Percentiles rank a stretch among this genome's conserved stretches.
Evolutionary conservation across 2,888 invertebrate species (phyloP).

Genomic region (Orthosia incerta): DNA sequence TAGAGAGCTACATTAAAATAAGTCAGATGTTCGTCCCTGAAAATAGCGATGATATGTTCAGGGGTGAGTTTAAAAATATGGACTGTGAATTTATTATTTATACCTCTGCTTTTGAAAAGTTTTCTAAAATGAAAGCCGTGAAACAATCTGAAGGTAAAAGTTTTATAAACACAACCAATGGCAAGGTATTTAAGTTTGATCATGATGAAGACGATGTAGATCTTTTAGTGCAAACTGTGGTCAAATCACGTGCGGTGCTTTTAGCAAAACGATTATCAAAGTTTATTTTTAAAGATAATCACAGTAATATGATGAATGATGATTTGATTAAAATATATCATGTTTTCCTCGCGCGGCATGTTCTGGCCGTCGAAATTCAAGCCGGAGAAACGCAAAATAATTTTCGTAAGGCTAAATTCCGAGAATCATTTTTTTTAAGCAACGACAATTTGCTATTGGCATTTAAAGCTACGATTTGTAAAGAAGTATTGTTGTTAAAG

Average conservation of each 20-base stretch:
- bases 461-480: slow-evolving; percentile 36
- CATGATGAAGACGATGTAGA: slow-evolving; percentile 53
- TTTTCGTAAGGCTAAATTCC: slow-evolving; percentile 33
- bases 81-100: slow-evolving; percentile 59
- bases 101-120: slow-evolving; percentile 50
- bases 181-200: slow-evolving; percentile 46
- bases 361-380: slow-evolving; percentile 20
- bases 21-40: slow-evolving; percentile 34
- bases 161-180: slow-evolving; percentile 44
- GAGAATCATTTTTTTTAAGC: slow-evolving; percentile 36
- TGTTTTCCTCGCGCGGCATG: slow-evolving; percentile 41
- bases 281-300: slow-evolving; percentile 47
- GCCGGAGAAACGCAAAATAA: neutral
- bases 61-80: slow-evolving; percentile 31
- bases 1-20: slow-evolving; percentile 56
- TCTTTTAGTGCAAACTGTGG: slow-evolving; percentile 30
- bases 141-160: slow-evolving; percentile 4
- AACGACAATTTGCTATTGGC: slow-evolving; percentile 30
- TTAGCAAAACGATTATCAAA: slow-evolving; percentile 51
- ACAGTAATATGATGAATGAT: slow-evolving; percentile 51
- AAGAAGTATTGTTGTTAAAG: slow-evolving; percentile 25
- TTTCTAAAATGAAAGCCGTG: slow-evolving; percentile 28
- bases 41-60: slow-evolving; percentile 47
- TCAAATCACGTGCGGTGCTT: slow-evolving; percentile 42
- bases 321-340: slow-evolving; percentile 56